A percentile compares a stretch with the other conserved stretches of the same genome.
phyloP scores from a whole-genome alignment of 2,113 vertebrate species.

The Micronycteris hirsuta region DNA sequence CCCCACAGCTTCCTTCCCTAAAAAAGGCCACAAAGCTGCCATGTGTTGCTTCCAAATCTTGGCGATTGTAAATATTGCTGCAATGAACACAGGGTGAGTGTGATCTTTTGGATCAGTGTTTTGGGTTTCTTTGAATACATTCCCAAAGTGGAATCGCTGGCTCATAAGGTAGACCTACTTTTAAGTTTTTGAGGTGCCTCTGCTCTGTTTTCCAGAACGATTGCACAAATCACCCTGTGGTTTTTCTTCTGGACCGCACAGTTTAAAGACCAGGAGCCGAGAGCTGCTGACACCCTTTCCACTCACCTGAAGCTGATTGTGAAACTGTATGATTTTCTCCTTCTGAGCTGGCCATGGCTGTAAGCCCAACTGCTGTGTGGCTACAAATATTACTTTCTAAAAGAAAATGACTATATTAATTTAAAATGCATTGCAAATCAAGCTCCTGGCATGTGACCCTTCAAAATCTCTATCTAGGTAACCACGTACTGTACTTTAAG shows the following conservation, averaged over 20 bases:
- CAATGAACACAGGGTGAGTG: too few species aligned
- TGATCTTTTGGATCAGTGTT: too few species aligned
- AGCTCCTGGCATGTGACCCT: not conserved
- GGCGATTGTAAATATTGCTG: too few species aligned
- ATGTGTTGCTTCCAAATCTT: too few species aligned
- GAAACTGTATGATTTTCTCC: slow-evolving; percentile 74
- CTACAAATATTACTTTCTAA: slow-evolving; percentile 65
- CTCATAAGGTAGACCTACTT: too few species aligned
- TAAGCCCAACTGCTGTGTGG: slow-evolving; percentile 65
- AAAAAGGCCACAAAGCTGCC: too few species aligned
- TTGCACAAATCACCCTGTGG: too few species aligned
- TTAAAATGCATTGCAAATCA: not conserved
- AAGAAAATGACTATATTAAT: slow-evolving; percentile 35
- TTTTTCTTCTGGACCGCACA: not conserved
- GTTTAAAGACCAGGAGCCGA: not conserved
- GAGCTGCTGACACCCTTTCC: not conserved
- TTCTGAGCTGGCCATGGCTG: slow-evolving; percentile 66
- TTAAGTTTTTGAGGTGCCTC: too few species aligned
- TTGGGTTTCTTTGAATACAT: too few species aligned
- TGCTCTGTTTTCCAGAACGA: too few species aligned
- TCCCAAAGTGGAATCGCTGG: too few species aligned
- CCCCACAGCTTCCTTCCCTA: too few species aligned
- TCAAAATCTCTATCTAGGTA: not conserved
- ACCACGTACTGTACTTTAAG: not conserved
- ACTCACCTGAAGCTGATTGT: slow-evolving; percentile 73